A percentile compares a stretch with the other conserved stretches of the same genome.
Conservation (phyloP, 30 jellyfish, hydroid and myxozoan species). For the Catostylus mosaicus region DNA sequence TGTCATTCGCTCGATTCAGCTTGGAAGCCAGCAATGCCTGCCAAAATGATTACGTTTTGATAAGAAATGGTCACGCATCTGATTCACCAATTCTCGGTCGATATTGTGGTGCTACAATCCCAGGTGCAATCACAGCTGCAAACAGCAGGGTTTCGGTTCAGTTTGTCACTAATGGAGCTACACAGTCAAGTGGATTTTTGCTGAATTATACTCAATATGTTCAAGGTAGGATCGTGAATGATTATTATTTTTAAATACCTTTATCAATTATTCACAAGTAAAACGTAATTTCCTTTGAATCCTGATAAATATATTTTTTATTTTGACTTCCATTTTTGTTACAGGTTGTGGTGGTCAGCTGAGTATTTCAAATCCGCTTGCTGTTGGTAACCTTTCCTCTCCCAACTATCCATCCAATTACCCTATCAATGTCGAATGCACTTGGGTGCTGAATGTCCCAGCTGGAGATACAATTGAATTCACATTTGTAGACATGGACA, state of each 20-base stretch:
- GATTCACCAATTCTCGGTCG: constrained; percentile 74
- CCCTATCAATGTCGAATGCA: constrained; percentile 47
- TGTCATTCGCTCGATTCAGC: constrained; percentile 37
- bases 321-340: not conserved
- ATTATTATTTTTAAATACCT: not conserved
- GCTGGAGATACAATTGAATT: constrained; percentile 68
- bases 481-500: constrained; percentile 51
- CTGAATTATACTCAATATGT: constrained; percentile 49
- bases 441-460: constrained; percentile 72
- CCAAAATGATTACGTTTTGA: constrained; percentile 55
- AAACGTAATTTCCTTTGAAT: not conserved
- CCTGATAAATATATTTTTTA: not conserved
- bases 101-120: constrained; percentile 43
- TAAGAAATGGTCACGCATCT: constrained; percentile 62
- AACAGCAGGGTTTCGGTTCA: constrained; percentile 41
- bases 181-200: constrained; percentile 57
- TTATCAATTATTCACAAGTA: not conserved
- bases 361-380: constrained; percentile 53
- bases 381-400: constrained; percentile 50
- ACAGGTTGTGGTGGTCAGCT: constrained; percentile 69
- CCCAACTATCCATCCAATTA: constrained; percentile 72
- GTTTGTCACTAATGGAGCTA: constrained; percentile 62
- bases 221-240: constrained; percentile 36
- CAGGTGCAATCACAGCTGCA: constrained; percentile 14
- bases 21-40: constrained; percentile 58